Conservation (phyloP, 2,113 vertebrate species). For the Prionailurus bengalensis region DNA sequence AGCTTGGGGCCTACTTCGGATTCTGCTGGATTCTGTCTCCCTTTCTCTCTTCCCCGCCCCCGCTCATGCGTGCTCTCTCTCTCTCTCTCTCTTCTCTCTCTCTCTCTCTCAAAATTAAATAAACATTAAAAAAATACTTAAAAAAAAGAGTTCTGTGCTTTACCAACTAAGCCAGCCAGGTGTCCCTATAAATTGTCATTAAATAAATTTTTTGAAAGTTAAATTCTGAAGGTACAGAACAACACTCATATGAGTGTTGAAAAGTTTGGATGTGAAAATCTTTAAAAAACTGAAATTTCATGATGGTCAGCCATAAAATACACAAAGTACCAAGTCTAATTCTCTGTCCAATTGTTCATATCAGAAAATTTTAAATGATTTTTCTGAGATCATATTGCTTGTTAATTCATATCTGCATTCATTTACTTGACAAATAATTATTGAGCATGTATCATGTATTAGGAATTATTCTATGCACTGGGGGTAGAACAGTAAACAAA, state of each 20-base stretch:
- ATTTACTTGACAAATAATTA: background rate
- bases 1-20: too few species aligned
- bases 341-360: background rate
- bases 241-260: background rate
- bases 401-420: background rate
- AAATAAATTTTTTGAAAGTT: background rate
- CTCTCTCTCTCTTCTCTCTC: too few species aligned
- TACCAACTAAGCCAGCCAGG: background rate
- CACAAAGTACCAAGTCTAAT: background rate
- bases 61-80: accelerated
- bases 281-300: background rate
- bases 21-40: too few species aligned
- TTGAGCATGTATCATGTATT: background rate
- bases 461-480: background rate
- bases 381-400: background rate
- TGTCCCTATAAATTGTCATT: background rate
- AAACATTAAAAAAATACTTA: too few species aligned
- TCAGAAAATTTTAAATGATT: background rate
- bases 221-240: background rate
- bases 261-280: background rate
- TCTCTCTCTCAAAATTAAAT: too few species aligned
- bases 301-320: background rate
- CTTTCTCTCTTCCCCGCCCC: too few species aligned
- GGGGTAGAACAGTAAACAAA: background rate
- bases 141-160: too few species aligned